Base-by-base conservation (phyloP, 1,140 invertebrate genomes). In the Sycophila sp. region DNA sequence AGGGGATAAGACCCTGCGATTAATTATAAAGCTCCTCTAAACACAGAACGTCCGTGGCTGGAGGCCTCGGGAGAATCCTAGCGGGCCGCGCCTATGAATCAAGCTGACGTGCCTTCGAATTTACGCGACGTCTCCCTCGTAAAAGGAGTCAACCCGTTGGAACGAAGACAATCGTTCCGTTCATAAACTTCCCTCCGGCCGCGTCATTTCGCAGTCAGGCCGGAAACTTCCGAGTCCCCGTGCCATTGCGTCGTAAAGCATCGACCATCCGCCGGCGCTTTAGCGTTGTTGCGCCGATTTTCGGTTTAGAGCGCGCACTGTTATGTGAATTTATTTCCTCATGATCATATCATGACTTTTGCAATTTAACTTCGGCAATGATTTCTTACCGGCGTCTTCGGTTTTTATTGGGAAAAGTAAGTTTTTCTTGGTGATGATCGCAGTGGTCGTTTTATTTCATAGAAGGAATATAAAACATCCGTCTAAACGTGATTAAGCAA, bases 11-110 rank as follows among this genome's bases (percentile, higher is more conserved):
- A 56, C 22, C 34, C 15, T 34, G 26, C 63, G 36, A 66, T 66
- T 66, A 66, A 66, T 66, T 42, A 40, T 40, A 56, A 56, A 66
- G 17, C 36, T 56, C 24, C 32, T 64, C 47, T 53, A 53, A 64
- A 53, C 45, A 64, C 10, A 38, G 32, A 64, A 51, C 40, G 47
- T 15, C 40, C 59, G n/a, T n/a, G n/a, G n/a, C n/a, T n/a, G n/a
- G n/a, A n/a, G n/a, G n/a, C 42, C 24, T 19, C 42, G 19, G 13
- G 17, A 7, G 42, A 17, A 47, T 47, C 6, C 42, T 22, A 17
- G 26, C 59, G 32, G 15, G 28, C 24, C 22, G 63, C 30, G 51
- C 49, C 51, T 56, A 42, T 55, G 63, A 66, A 66, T 66, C 49
- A 66, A 55, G 63, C 56, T 66, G 30, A 55, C 49, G 36, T 55